Evolutionary conservation across 2,797 vertebrate species (phyloP).

Genomic region (Crax fasciolata): DNA sequence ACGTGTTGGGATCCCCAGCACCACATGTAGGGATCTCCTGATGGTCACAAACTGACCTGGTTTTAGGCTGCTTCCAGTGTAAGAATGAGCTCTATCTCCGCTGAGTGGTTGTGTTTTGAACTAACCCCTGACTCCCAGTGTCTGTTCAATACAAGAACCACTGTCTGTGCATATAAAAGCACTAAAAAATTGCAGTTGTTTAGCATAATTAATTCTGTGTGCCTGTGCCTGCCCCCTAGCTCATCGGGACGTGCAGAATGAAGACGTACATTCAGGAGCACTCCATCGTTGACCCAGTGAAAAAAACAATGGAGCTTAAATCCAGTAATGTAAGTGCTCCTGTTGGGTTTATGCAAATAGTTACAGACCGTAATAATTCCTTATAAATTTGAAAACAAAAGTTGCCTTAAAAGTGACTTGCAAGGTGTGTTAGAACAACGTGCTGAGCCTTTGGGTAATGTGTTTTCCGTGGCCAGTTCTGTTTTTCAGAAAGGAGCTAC

Average conservation of each 20-base stretch:
- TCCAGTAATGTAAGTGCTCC: conserved; percentile 92
- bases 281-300: conserved; percentile 92
- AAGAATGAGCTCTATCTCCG: neutral
- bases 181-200: neutral
- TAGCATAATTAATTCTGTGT: neutral
- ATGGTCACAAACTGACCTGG: neutral
- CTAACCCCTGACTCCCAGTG: rapidly evolving
- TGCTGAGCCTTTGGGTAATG: neutral
- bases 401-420: neutral
- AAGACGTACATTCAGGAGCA: conserved; percentile 95
- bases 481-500: neutral
- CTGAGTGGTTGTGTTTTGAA: neutral
- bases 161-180: neutral
- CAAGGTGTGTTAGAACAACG: neutral
- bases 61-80: neutral
- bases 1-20: rapidly evolving
- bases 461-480: neutral
- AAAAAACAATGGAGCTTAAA: conserved; percentile 92
- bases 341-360: neutral
- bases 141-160: neutral
- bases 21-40: rapidly evolving
- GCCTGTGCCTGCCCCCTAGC: conserved; percentile 79
- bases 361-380: neutral
- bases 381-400: neutral
- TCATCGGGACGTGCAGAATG: conserved; percentile 91